Evolutionary conservation across 2,113 vertebrate species (phyloP), one percentile per base, ranked within the genome.

Genomic region (Procapra przewalskii): DNA sequence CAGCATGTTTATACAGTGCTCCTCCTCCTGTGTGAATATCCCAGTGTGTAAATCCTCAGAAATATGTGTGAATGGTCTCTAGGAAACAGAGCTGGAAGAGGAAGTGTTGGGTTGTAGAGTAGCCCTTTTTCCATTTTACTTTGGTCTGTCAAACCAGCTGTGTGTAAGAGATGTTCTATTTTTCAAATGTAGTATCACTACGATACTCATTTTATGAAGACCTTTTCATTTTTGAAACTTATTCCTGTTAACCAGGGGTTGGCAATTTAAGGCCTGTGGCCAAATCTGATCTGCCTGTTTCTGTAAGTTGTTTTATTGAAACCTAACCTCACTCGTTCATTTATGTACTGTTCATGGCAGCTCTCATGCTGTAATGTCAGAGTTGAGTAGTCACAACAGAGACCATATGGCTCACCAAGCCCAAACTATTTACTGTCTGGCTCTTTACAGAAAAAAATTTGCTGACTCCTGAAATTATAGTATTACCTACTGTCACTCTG

Each of bases 251-350:
- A 90, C 81, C n/a, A 55, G 16, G 33, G 21, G 14, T 85, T 80
- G 36, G 52, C 31, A 81, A 31, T 77, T 55, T 31, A 87, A 83
- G 54, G 48, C 43, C 40, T 71, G 1, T 48, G 19, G 45, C 64
- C 27, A 71, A 33, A 50, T 82, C 31, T 71, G 43, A 13, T 64
- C 33, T 86, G 57, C 67, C 75, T 94, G 36, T 62, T 97, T 91
- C 77, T 94, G 25, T 96, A 92, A 94, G 57, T 96, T 60, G 33
- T 80, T 88, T 93, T 81, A 40, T 95, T 81, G 33, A 62, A 87
- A 64, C 87, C 67, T 7, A 75, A 27, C 15, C 40, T 90, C n/a
- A 52, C 19, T 57, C 6, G 9, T 67, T 94, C n/a, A 79, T 91
- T 89, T 60, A 79, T 4, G 25, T 93, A 36, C 33, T 33, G 43